Conservation (phyloP, 1,140 invertebrate genomes). For the Laupala kohalensis region DNA sequence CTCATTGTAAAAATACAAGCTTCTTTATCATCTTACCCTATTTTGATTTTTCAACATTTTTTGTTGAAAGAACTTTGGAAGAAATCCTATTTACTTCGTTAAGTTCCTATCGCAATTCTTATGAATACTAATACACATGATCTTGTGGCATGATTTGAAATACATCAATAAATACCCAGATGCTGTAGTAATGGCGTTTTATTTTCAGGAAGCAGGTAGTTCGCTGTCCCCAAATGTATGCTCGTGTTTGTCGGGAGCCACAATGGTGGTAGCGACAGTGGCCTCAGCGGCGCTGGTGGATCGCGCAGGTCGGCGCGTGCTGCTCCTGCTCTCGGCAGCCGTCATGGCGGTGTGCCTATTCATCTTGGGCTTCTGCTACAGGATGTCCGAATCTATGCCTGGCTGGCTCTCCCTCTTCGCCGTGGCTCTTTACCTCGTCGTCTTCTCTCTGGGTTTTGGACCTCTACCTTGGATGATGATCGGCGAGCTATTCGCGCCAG, state of each 20-base stretch:
- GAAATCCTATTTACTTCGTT: too few species aligned
- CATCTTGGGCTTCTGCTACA: slow-evolving; percentile 38
- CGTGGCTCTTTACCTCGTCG: slow-evolving; percentile 36
- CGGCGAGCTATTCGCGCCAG: slow-evolving; percentile 59
- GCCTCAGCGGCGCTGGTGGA: slow-evolving; percentile 60
- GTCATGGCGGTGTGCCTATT: slow-evolving; percentile 52
- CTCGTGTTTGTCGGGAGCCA: slow-evolving; percentile 61
- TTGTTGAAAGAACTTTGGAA: too few species aligned
- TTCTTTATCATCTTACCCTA: too few species aligned
- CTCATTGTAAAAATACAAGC: too few species aligned
- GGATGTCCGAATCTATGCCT: slow-evolving; percentile 25
- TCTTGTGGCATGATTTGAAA: too few species aligned
- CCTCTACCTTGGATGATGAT: slow-evolving; percentile 75
- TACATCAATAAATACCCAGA: too few species aligned
- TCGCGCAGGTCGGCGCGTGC: slow-evolving; percentile 57
- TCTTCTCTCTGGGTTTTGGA: slow-evolving; percentile 44
- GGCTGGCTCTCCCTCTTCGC: slow-evolving; percentile 54
- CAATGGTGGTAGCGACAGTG: slow-evolving; percentile 60
- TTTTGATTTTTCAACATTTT: too few species aligned
- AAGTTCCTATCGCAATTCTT: too few species aligned
- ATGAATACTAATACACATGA: too few species aligned
- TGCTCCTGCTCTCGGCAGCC: slow-evolving; percentile 53
- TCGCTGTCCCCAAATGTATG: slow-evolving; percentile 25
- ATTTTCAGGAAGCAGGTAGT: neutral
- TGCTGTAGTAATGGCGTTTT: too few species aligned